A percentile compares a stretch with the other conserved stretches of the same genome.
phyloP scores from a whole-genome alignment of 2,888 invertebrate species.

The Tanaodytes sp. region DNA sequence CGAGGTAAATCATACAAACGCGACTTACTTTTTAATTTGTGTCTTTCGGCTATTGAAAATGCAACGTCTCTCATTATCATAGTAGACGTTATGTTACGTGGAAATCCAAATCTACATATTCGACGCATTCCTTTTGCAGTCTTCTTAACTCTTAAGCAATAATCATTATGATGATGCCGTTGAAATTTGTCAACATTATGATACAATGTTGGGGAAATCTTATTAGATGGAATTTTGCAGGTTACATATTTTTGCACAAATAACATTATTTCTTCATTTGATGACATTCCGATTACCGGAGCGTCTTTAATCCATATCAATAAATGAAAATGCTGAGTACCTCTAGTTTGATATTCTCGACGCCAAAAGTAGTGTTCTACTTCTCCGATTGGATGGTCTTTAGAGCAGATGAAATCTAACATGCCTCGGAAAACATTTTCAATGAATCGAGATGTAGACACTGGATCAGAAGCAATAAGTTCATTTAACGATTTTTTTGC shows the following conservation, averaged over 20 bases:
- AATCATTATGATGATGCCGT: conserved; percentile 60
- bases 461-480: conserved; percentile 63
- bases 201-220: conserved; percentile 56
- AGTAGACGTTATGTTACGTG: conserved; percentile 43
- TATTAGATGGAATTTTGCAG: conserved; percentile 57
- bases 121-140: conserved; percentile 39
- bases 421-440: conserved; percentile 2
- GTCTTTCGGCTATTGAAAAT: no score
- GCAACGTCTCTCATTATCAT: conserved; percentile 52
- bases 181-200: conserved; percentile 59
- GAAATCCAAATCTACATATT: conserved; percentile 58
- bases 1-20: conserved; percentile 61
- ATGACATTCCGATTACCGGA: conserved; percentile 55
- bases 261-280: conserved; percentile 15
- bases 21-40: no score
- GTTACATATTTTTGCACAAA: conserved; percentile 59
- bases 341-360: conserved; percentile 11
- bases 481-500: conserved; percentile 50
- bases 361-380: conserved; percentile 6
- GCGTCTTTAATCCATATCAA: conserved; percentile 63
- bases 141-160: conserved; percentile 54
- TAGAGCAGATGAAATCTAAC: neutral
- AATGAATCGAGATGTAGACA: conserved; percentile 61
- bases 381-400: conserved; percentile 9
- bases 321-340: conserved; percentile 45